Percentiles rank a stretch among this genome's conserved stretches.
These are phyloP conservation scores for Polydesmus complanatus DNA, from an alignment of 2,888 invertebrate species.

Conservation along the genomic window DNA sequence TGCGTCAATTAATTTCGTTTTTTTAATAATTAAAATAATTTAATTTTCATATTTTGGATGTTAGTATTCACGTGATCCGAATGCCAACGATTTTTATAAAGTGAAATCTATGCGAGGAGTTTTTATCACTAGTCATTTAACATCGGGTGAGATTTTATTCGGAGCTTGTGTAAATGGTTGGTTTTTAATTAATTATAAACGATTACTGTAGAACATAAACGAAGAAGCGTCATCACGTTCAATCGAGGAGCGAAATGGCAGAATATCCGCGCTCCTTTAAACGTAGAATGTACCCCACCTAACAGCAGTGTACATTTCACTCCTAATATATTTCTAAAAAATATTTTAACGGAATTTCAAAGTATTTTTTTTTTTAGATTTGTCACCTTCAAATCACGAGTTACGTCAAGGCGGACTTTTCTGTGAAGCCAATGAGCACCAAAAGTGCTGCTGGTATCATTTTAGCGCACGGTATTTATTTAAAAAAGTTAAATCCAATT, in stretches of 20 bases:
- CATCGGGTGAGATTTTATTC: neutral
- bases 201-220: slow-evolving; percentile 5
- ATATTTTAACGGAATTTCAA: neutral
- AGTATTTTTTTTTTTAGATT: slow-evolving; percentile 1
- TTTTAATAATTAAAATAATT: neutral
- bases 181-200: neutral
- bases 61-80: slow-evolving; percentile 10
- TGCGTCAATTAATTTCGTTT: neutral
- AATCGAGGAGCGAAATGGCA: slow-evolving; percentile 15
- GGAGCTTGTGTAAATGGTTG: neutral
- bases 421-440: slow-evolving; percentile 8
- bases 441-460: slow-evolving; percentile 15
- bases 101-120: slow-evolving; percentile 17
- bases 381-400: slow-evolving; percentile 10
- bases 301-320: neutral
- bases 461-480: slow-evolving; percentile 11
- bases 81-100: slow-evolving; percentile 16
- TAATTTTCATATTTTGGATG: too few species aligned
- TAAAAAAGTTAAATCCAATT: neutral
- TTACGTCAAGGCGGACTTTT: neutral
- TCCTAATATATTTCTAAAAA: neutral
- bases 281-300: neutral
- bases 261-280: neutral
- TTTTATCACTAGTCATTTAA: slow-evolving; percentile 12
- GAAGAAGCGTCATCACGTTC: slow-evolving; percentile 8